Percentiles rank a stretch among this genome's conserved stretches.
These are phyloP conservation scores for Strongylocentrotus purpuratus DNA, from an alignment of 35 echinoderm and acorn worm genomes.

Conservation along the genomic window DNA sequence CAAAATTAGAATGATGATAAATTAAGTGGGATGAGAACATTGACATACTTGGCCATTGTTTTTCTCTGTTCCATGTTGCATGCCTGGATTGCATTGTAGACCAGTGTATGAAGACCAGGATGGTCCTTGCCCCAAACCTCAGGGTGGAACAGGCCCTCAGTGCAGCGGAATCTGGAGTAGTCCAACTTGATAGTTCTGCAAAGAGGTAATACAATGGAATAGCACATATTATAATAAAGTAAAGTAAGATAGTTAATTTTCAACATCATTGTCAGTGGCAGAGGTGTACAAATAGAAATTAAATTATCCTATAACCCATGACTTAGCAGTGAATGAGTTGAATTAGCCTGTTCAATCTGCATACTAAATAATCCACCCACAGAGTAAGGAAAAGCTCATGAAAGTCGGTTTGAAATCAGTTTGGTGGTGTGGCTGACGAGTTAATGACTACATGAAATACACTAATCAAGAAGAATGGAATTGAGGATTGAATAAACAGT, in stretches of 20 bases:
- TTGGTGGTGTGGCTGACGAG: too few relatives aligned
- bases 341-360: not conserved
- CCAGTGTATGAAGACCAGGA: constrained; percentile 79
- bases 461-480: not conserved
- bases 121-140: constrained; percentile 97
- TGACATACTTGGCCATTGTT: constrained; percentile 86
- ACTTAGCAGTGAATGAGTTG: not conserved
- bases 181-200: constrained; percentile 80
- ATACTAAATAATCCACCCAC: too few relatives aligned
- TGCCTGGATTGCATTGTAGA: constrained; percentile 91
- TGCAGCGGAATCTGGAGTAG: constrained; percentile 89
- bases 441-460: not conserved
- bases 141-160: constrained; percentile 94
- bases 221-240: not conserved
- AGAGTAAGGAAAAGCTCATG: too few relatives aligned
- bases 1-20: not conserved
- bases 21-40: not conserved
- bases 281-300: not conserved
- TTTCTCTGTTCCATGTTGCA: constrained; percentile 86
- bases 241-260: not conserved
- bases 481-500: not conserved
- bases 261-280: not conserved
- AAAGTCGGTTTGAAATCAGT: too few relatives aligned
- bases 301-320: not conserved
- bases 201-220: not conserved